These are phyloP conservation scores for Tyrannus savana DNA, from an alignment of 2,113 vertebrate genomes.

Conservation along the genomic window DNA sequence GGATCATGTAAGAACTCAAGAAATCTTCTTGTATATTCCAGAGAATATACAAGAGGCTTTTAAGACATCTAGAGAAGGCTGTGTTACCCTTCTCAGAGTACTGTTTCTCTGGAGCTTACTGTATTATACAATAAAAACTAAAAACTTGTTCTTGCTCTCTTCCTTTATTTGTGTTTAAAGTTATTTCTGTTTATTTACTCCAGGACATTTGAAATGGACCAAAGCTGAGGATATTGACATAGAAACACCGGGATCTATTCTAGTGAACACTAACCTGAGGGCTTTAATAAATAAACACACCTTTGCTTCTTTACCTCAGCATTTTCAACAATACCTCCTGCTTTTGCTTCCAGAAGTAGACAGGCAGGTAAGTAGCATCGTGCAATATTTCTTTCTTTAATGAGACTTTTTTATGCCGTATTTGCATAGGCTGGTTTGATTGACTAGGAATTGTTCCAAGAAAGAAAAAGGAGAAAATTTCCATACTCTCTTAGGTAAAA, in stretches of 20 bases:
- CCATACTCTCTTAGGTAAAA: not conserved
- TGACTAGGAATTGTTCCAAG: not conserved
- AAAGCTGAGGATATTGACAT: conserved; percentile 90
- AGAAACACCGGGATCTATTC: conserved; percentile 88
- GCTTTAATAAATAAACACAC: conserved; percentile 90
- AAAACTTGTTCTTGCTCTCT: not conserved
- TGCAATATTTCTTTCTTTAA: conserved; percentile 14
- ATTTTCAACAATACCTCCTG: conserved; percentile 87
- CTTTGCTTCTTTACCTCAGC: conserved; percentile 87
- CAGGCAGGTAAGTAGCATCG: conserved; percentile 81
- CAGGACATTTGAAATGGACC: conserved; percentile 88
- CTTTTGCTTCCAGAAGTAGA: conserved; percentile 88
- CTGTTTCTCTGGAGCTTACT: not conserved
- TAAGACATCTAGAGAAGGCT: not conserved
- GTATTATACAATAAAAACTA: not conserved
- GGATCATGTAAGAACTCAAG: not conserved
- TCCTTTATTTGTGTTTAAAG: conserved; percentile 57
- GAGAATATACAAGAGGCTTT: not conserved
- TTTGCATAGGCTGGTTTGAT: not conserved
- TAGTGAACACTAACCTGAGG: conserved; percentile 89
- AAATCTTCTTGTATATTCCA: too few species aligned
- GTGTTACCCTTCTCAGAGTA: not conserved
- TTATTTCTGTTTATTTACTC: conserved; percentile 70
- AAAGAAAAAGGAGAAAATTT: not conserved
- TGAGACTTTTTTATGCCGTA: not conserved